Conservation (phyloP, 2,113 vertebrate species). For the Oncorhynchus clarkii region DNA sequence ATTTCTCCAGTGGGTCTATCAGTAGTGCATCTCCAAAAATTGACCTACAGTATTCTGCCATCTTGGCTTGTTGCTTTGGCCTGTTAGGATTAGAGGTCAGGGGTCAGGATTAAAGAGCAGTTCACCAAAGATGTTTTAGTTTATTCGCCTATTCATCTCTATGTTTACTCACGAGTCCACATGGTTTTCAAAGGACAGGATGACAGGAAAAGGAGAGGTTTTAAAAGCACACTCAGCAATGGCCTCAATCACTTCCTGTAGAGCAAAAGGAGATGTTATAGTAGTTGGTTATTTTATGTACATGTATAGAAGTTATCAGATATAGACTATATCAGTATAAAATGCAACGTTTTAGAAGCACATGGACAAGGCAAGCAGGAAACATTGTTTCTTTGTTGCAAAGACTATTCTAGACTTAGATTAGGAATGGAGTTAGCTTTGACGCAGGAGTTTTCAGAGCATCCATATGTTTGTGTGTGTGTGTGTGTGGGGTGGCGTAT, state of each 20-base stretch:
- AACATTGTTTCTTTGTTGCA: too few relatives aligned
- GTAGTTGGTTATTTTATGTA: too few relatives aligned
- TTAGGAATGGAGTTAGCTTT: neutral
- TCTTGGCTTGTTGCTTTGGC: constrained; percentile 97
- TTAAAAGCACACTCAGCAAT: constrained; percentile 99
- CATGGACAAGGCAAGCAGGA: too few relatives aligned
- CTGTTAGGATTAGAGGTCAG: constrained; percentile 56
- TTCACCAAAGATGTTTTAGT: constrained; percentile 1
- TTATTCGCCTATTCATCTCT: too few relatives aligned
- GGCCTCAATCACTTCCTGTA: constrained; percentile 97
- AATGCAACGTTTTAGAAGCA: too few relatives aligned
- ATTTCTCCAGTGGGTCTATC: constrained; percentile 94
- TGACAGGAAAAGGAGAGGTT: constrained; percentile 94
- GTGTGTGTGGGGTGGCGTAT: too few relatives aligned
- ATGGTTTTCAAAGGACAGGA: constrained; percentile 97
- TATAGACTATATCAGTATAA: too few relatives aligned
- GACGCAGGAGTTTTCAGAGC: neutral
- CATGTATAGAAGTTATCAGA: too few relatives aligned
- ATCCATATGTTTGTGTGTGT: neutral
- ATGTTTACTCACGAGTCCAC: constrained; percentile 92
- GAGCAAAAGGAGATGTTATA: neutral
- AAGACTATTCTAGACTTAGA: too few relatives aligned
- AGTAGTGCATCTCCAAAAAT: constrained; percentile 95
- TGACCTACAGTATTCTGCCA: constrained; percentile 96
- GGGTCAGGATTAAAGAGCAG: neutral